Evolutionary conservation across 2,888 invertebrate species (phyloP), one percentile per base, ranked within the genome.

Genomic region (Lasioglossum marginatum): DNA sequence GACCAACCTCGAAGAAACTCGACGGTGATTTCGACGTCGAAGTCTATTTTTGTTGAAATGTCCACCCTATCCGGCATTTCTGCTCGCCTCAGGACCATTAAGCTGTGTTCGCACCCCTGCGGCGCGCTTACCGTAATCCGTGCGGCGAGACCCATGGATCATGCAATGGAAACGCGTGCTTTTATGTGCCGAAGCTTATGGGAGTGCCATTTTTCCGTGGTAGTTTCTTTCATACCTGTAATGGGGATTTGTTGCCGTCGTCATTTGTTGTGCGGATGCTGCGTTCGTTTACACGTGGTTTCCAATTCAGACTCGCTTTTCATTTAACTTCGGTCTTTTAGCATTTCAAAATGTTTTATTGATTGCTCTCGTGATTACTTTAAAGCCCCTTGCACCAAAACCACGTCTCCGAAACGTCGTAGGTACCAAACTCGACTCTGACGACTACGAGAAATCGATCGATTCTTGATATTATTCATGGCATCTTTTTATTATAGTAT

Each of bases 61-160:
- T 60, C 81, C 37, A n/a, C 73, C 60, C 57, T 72, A 37, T 73
- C 34, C 79, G 75, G 40, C 37, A 68, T 77, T 78, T 72, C 68
- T 79, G 48, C 75, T n/a, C 76, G 71, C 52, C 71, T 79, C 71
- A 45, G 45, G 66, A 74, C 72, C 83, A 81, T 86, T 88, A 83
- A 80, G 77, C 57, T 71, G 72, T 23, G 74, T 63, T 78, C 70
- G 75, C 77, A 77, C 82, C 31, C 74, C 70, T 68, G 73, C 75
- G 52, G 77, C 72, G 81, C 74, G 83, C 71, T 83, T 72, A 72
- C 79, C 57, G 73, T 48, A 75, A 52, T 48, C 87, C 76, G 63
- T 57, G 79, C 19, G 70, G 73, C 75, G 63, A 81, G 75, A 81
- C 74, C 57, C 85, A 83, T 87, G 82, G 87, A 85, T 87, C 88